Evolutionary conservation across 2,113 vertebrate species (phyloP).

Genomic region (Amphiprion percula): DNA sequence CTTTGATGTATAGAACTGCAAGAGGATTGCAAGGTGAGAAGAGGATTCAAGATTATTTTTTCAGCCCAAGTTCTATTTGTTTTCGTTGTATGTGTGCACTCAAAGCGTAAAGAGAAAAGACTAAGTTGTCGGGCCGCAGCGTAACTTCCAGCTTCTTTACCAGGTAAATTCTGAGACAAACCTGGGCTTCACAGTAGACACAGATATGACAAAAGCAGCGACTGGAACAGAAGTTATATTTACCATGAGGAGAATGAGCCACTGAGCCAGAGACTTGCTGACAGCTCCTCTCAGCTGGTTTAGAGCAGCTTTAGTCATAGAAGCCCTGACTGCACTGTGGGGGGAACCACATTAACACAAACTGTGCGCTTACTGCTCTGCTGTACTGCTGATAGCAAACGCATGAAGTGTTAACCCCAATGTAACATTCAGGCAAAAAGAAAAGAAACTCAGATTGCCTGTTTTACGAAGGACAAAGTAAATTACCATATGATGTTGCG

Average conservation of each 20-base stretch:
- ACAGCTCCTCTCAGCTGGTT: conserved; percentile 60
- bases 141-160: conserved; percentile 3
- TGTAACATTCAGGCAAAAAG: background rate
- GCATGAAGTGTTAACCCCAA: conserved; percentile 29
- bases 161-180: conserved; percentile 16
- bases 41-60: background rate
- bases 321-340: conserved; percentile 31
- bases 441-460: background rate
- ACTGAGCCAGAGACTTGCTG: conserved; percentile 41
- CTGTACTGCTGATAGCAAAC: conserved; percentile 49
- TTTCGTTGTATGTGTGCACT: background rate
- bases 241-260: conserved; percentile 15
- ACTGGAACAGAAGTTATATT: conserved; percentile 41
- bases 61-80: background rate
- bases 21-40: background rate
- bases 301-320: conserved; percentile 55
- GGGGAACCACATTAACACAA: conserved; percentile 48
- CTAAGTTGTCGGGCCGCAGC: background rate
- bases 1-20: background rate
- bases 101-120: background rate
- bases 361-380: conserved; percentile 44
- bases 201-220: conserved; percentile 19
- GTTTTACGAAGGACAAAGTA: background rate
- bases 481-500: conserved; percentile 15
- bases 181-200: background rate